Percentiles rank a stretch among this genome's conserved stretches.
These are phyloP conservation scores for Butorides virescens DNA, from an alignment of 2,113 vertebrate species.

Conservation along the genomic window DNA sequence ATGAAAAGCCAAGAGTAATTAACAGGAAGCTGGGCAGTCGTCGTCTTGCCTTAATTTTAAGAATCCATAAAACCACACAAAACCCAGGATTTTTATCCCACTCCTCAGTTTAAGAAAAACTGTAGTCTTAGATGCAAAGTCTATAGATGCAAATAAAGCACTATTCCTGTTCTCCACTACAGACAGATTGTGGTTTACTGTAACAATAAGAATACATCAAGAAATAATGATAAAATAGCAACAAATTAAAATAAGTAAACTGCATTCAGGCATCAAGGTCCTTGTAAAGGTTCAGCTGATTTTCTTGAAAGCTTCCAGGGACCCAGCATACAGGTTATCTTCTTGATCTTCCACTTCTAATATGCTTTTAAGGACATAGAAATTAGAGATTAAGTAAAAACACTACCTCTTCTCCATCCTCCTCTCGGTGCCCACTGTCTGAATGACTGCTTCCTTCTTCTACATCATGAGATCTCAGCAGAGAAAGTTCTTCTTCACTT, in stretches of 20 bases:
- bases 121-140: not conserved
- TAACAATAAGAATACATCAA: not conserved
- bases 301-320: not conserved
- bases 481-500: constrained; percentile 90
- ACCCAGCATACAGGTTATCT: not conserved
- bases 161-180: not conserved
- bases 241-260: not conserved
- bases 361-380: not conserved
- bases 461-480: constrained; percentile 83
- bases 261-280: not conserved
- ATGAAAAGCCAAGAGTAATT: not conserved
- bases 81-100: not conserved
- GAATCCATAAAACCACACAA: not conserved
- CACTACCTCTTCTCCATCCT: constrained; percentile 80
- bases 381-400: not conserved
- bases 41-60: not conserved
- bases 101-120: not conserved
- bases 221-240: not conserved
- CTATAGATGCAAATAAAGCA: not conserved
- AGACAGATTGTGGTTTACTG: not conserved
- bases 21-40: not conserved
- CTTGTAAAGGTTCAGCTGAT: not conserved
- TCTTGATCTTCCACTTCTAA: not conserved
- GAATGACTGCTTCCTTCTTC: constrained; percentile 82
- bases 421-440: constrained; percentile 75